Evolutionary conservation across 1,140 invertebrate species (phyloP).

Genomic region (Drosophila baimaii): DNA sequence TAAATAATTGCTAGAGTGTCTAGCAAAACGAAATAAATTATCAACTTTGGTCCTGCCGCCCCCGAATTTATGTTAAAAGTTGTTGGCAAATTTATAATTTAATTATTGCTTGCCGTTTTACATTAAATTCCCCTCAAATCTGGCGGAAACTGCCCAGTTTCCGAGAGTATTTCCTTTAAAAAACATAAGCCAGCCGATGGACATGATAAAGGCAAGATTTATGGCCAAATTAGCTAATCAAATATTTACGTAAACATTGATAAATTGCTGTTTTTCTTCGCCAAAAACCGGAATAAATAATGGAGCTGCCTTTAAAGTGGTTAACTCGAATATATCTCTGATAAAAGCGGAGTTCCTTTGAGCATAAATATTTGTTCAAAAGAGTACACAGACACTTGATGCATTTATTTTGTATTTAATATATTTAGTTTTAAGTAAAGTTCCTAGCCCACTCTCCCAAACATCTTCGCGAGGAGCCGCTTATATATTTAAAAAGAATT

Average conservation of each 20-base stretch:
- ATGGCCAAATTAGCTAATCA: conserved; percentile 21
- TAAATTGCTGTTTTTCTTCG: conserved; percentile 18
- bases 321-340: neutral
- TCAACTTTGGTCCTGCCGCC: neutral
- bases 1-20: conserved; percentile 12
- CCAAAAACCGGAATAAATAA: conserved; percentile 8
- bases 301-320: conserved; percentile 8
- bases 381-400: too few relatives aligned
- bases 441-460: neutral
- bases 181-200: conserved; percentile 6
- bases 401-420: neutral
- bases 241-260: conserved; percentile 23
- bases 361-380: too few relatives aligned
- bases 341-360: conserved; percentile 1
- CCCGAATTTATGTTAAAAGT: conserved; percentile 11
- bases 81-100: neutral
- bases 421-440: neutral
- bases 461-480: neutral
- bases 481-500: neutral
- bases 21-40: conserved; percentile 4
- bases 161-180: neutral
- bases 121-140: neutral
- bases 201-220: conserved; percentile 19
- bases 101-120: too few relatives aligned
- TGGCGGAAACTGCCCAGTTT: neutral